Percentiles rank a stretch among this genome's conserved stretches.
These are phyloP conservation scores for Bostrychus sinensis DNA, from an alignment of 2,113 vertebrate genomes.

Conservation along the genomic window DNA sequence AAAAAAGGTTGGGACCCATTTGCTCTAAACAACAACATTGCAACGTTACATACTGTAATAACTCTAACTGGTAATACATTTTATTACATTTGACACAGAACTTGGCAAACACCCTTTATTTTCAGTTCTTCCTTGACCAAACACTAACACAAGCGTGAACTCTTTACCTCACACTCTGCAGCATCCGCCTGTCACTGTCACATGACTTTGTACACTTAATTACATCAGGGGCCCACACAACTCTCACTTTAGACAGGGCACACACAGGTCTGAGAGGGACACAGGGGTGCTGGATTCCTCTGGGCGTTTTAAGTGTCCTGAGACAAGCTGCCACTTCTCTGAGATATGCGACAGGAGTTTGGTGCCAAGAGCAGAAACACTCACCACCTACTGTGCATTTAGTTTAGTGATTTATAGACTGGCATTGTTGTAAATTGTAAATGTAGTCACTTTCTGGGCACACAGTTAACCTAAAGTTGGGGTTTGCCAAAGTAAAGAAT, in stretches of 20 bases:
- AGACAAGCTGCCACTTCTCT: conserved; percentile 18
- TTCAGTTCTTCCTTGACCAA: not conserved
- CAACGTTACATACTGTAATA: no score
- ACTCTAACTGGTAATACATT: not conserved
- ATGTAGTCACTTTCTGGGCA: not conserved
- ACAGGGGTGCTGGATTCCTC: conserved; percentile 3
- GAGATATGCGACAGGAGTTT: conserved; percentile 1
- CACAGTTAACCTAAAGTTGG: not conserved
- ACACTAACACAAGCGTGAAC: conserved; percentile 23
- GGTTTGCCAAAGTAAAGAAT: not conserved
- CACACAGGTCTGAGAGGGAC: not conserved
- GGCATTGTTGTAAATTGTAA: not conserved
- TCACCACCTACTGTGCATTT: not conserved
- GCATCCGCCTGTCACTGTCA: conserved; percentile 35
- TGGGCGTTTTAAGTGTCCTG: conserved; percentile 10
- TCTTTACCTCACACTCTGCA: conserved; percentile 28
- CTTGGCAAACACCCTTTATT: not conserved
- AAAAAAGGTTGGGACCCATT: no score
- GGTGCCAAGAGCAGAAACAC: conserved; percentile 9
- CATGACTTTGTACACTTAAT: conserved; percentile 40
- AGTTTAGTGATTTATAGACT: conserved; percentile 13
- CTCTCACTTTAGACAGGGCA: not conserved
- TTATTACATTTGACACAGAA: not conserved
- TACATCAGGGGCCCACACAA: conserved; percentile 45
- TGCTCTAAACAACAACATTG: no score